Evolutionary conservation across 2,113 vertebrate genomes (phyloP).

Genomic region (Trachemys scripta): DNA sequence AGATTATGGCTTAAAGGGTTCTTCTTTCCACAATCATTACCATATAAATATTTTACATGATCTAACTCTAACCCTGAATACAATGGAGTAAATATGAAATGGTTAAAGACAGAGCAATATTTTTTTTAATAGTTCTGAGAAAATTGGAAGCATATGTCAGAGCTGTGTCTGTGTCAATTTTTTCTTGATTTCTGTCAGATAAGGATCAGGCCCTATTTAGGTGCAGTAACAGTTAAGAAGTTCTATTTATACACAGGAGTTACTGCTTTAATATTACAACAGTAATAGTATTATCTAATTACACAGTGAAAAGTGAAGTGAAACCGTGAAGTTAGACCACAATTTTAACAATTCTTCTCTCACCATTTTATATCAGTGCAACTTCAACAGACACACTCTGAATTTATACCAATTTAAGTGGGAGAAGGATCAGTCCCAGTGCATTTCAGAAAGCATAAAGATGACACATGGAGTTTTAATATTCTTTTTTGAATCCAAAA

Average conservation of each 20-base stretch:
- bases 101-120: conserved; percentile 45
- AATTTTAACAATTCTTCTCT: background rate
- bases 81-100: conserved; percentile 48
- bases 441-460: background rate
- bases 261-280: background rate
- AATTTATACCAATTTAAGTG: fast-evolving
- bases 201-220: conserved; percentile 10
- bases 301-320: background rate
- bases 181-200: background rate
- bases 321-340: background rate
- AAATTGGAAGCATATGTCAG: conserved; percentile 59
- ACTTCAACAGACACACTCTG: background rate
- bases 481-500: background rate
- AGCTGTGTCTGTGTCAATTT: background rate
- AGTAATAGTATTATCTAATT: background rate
- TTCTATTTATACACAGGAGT: background rate
- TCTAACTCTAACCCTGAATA: conserved; percentile 51
- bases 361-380: background rate
- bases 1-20: background rate
- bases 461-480: background rate
- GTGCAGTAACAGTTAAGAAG: background rate
- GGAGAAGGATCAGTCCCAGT: background rate
- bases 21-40: conserved; percentile 32
- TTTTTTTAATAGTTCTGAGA: conserved; percentile 46
- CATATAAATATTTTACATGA: background rate